Evolutionary conservation across 2,797 vertebrate species (phyloP).

Genomic region (Coluber constrictor): DNA sequence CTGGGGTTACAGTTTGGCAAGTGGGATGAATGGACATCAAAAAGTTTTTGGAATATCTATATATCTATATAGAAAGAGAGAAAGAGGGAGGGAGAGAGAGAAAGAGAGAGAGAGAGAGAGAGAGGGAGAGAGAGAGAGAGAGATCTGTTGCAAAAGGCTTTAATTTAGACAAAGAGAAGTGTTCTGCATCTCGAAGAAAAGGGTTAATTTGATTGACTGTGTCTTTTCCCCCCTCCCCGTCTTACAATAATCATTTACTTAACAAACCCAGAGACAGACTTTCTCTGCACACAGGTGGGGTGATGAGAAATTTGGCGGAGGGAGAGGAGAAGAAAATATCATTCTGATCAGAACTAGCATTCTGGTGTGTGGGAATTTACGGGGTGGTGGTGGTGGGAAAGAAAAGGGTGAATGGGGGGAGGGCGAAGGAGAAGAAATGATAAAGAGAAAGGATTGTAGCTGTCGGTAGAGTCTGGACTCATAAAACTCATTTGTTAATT

Average conservation of each 20-base stretch:
- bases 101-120: too few species aligned
- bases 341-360: slow-evolving; percentile 43
- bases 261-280: slow-evolving; percentile 69
- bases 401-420: background rate
- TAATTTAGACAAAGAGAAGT: slow-evolving; percentile 73
- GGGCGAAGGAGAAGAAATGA: slow-evolving; percentile 42
- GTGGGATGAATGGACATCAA: slow-evolving; percentile 59
- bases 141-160: slow-evolving; percentile 48
- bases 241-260: slow-evolving; percentile 78
- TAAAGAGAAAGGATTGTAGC: slow-evolving; percentile 63
- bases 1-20: slow-evolving; percentile 76
- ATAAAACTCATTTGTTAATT: slow-evolving; percentile 6
- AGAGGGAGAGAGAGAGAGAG: too few species aligned
- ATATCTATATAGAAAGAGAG: background rate
- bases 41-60: slow-evolving; percentile 64
- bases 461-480: slow-evolving; percentile 50
- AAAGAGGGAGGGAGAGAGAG: too few species aligned
- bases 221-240: slow-evolving; percentile 62
- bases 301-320: slow-evolving; percentile 66
- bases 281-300: slow-evolving; percentile 68
- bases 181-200: slow-evolving; percentile 68
- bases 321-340: slow-evolving; percentile 51
- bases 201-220: slow-evolving; percentile 82
- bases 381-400: slow-evolving; percentile 41
- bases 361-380: slow-evolving; percentile 77